Conservation (phyloP, 2,888 invertebrate genomes). For the Ischnus inquisitorius region DNA sequence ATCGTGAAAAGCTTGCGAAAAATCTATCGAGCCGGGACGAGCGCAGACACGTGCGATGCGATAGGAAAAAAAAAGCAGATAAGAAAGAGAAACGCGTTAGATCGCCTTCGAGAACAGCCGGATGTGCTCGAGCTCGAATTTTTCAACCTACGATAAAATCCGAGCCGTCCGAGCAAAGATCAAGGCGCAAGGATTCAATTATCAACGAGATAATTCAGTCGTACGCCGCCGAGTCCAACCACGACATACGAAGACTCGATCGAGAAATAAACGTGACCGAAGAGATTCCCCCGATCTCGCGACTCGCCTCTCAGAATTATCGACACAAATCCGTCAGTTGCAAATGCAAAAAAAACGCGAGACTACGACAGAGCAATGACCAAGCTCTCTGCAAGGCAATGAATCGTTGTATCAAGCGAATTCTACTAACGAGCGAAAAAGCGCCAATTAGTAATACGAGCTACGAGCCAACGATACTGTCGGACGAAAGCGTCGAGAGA, state of each 20-base stretch:
- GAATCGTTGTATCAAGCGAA: neutral
- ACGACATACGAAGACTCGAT: neutral
- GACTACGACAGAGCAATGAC: neutral
- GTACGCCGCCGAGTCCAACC: neutral
- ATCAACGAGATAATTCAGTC: neutral
- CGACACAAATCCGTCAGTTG: neutral
- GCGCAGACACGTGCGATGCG: neutral
- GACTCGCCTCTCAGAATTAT: neutral
- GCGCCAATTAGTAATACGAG: neutral
- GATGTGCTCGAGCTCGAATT: slow-evolving; percentile 13
- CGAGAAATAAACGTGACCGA: neutral
- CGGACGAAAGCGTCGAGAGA: neutral
- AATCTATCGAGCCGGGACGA: neutral
- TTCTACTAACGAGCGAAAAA: slow-evolving; percentile 13
- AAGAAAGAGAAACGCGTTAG: neutral
- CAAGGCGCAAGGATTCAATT: neutral
- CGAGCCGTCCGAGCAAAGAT: neutral
- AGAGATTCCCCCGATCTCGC: neutral
- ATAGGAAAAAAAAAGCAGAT: neutral
- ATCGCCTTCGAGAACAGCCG: neutral
- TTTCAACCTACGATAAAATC: neutral
- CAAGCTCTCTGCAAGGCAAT: slow-evolving; percentile 6
- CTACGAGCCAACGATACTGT: slow-evolving; percentile 9
- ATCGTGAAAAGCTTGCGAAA: neutral
- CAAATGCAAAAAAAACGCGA: slow-evolving; percentile 11